Percentiles rank a stretch among this genome's conserved stretches.
Evolutionary conservation across 53 echinoderm and acorn worm species (phyloP).

Genomic region (Hippasteria phrygiana): DNA sequence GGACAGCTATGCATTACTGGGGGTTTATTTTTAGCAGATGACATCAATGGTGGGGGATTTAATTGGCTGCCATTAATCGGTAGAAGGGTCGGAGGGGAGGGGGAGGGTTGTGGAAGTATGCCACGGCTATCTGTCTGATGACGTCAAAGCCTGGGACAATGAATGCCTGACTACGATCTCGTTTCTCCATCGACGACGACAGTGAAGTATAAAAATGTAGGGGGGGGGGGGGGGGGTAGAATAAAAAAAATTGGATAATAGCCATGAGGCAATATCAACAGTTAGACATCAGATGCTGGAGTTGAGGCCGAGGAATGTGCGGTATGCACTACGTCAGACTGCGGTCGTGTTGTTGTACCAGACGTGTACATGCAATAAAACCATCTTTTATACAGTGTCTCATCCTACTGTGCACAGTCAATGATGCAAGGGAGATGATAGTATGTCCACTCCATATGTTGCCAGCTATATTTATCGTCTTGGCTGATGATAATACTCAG

Average conservation of each 20-base stretch:
- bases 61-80: constrained; percentile 28
- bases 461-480: constrained; percentile 40
- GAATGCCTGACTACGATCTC: constrained; percentile 29
- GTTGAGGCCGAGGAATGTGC: constrained; percentile 15
- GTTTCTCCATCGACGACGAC: constrained; percentile 8
- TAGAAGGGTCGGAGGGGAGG: not conserved
- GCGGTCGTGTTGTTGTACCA: constrained; percentile 33
- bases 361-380: not conserved
- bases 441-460: constrained; percentile 8
- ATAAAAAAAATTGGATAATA: constrained; percentile 17
- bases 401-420: constrained; percentile 5
- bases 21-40: constrained; percentile 26
- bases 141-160: constrained; percentile 51
- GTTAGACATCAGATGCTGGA: constrained; percentile 26
- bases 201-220: not conserved
- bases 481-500: constrained; percentile 19
- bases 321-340: constrained; percentile 61
- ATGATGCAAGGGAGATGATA: not conserved
- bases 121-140: constrained; percentile 56
- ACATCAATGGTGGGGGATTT: constrained; percentile 23
- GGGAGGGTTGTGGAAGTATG: constrained; percentile 28
- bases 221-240: not conserved
- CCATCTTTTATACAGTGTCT: not conserved
- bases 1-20: constrained; percentile 6
- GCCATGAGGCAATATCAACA: constrained; percentile 49